A percentile compares a stretch with the other conserved stretches of the same genome.
phyloP scores from a whole-genome alignment of 2,113 vertebrate genomes.

The Rhinogobius similis region DNA sequence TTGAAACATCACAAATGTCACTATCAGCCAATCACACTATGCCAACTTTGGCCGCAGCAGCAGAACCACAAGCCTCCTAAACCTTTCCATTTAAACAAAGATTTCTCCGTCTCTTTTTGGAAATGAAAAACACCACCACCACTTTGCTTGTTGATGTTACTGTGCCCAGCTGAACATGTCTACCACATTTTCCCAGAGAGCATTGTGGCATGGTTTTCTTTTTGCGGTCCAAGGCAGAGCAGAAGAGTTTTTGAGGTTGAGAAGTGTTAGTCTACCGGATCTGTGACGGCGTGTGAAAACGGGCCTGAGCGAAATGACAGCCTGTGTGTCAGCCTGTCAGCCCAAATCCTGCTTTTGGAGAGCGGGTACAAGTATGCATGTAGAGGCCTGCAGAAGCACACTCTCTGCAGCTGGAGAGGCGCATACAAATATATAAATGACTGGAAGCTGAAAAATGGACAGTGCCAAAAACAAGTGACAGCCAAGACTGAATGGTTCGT shows the following conservation, averaged over 20 bases:
- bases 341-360: constrained; percentile 13
- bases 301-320: constrained; percentile 16
- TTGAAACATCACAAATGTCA: no score
- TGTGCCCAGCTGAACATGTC: constrained; percentile 2
- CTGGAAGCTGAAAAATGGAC: neutral
- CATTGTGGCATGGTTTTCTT: constrained; percentile 8
- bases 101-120: no score
- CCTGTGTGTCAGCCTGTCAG: constrained; percentile 18
- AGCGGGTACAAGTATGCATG: neutral
- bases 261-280: constrained; percentile 7
- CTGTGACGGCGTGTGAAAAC: constrained; percentile 18
- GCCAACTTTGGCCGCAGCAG: no score
- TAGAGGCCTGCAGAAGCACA: neutral
- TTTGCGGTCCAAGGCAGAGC: neutral
- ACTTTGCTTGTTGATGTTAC: neutral
- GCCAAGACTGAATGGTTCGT: constrained; percentile 7
- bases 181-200: constrained; percentile 5
- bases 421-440: constrained; percentile 1
- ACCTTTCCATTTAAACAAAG: neutral
- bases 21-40: no score
- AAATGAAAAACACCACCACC: no score
- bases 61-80: no score
- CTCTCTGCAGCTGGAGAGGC: neutral
- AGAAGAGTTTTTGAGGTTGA: neutral
- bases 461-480: constrained; percentile 5